Evolutionary conservation across 1,140 invertebrate genomes (phyloP), one percentile per base, ranked within the genome.

Genomic region (Contarinia nasturtii): DNA sequence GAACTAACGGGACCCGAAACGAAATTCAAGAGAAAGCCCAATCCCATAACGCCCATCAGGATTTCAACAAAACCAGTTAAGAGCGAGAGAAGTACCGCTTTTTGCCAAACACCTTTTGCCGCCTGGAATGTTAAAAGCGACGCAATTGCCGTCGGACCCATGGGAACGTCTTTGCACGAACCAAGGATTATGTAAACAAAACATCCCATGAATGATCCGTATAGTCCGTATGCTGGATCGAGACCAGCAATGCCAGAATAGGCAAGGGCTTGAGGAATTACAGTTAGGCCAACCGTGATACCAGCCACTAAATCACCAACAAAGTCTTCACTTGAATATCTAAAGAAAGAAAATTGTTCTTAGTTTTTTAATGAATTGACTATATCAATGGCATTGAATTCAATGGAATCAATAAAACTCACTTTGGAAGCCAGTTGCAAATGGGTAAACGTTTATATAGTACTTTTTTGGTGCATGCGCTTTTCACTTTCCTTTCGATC

Each of bases 1-100:
- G 84, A 90, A 37, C 88, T 89, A 1, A 95, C 90, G 1, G 90
- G 87, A 3, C 85, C 83, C 0, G 88, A 92, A 0, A 96, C 88
- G 59, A 92, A 95, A 62, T 94, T 86, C 48, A 94, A 84, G 33
- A 96, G 66, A 59, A 93, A 91, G 42, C 90, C 85, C 46, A 94
- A 68, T 41, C 91, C 86, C 21, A 92, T 75, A 18, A 91, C 56
- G 2, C 87, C 89, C 81, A 93, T 87, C 1, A 86, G 51, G 7
- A 94, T 57, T 57, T 90, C 80, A 1, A 93, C 73, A 17, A 86
- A 54, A 7, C 91, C 91, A n/a, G 72, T 72, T 1, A 92, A 63
- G 48, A 95, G 86, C 46, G 77, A 79, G 7, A 94, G 67, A 2
- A 93, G 67, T 7, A 92, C 74, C 0, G 88, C 86, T 53, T 89